Evolutionary conservation across 1,140 invertebrate species (phyloP).

Genomic region (Zaprionus ornatus): DNA sequence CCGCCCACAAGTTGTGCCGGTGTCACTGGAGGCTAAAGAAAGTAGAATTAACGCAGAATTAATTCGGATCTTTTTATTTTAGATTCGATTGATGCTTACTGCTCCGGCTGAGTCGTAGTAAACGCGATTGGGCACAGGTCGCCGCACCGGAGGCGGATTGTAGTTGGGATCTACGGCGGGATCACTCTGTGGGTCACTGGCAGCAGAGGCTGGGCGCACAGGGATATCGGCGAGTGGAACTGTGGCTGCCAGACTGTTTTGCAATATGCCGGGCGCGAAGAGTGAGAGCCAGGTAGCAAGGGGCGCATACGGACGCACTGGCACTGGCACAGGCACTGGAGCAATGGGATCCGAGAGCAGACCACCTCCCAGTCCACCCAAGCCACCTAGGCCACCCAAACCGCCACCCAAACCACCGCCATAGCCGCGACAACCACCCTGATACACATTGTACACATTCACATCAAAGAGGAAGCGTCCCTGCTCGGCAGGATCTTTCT

Average conservation of each 20-base stretch:
- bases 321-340: constrained; percentile 44
- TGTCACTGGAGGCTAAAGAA: constrained; percentile 65
- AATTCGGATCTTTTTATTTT: neutral
- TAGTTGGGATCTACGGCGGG: constrained; percentile 76
- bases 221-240: constrained; percentile 34
- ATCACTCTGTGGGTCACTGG: constrained; percentile 63
- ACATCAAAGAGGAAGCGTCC: constrained; percentile 76
- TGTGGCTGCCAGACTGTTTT: constrained; percentile 59
- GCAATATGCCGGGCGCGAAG: constrained; percentile 74
- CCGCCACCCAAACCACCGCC: constrained; percentile 55
- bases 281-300: constrained; percentile 71
- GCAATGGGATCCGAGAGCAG: constrained; percentile 65
- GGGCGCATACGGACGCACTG: constrained; percentile 66
- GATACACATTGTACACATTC: constrained; percentile 78
- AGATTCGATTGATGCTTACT: constrained; percentile 43
- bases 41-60: neutral
- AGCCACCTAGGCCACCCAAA: constrained; percentile 29
- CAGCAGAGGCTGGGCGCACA: constrained; percentile 29
- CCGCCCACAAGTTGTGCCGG: constrained; percentile 75
- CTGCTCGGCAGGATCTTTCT: constrained; percentile 65
- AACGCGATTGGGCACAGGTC: constrained; percentile 74
- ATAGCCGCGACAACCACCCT: constrained; percentile 51
- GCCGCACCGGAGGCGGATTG: constrained; percentile 50
- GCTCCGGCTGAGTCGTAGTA: constrained; percentile 77
- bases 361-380: constrained; percentile 55